Evolutionary conservation across 2,888 invertebrate species (phyloP).

Genomic region (Sturmia bella): DNA sequence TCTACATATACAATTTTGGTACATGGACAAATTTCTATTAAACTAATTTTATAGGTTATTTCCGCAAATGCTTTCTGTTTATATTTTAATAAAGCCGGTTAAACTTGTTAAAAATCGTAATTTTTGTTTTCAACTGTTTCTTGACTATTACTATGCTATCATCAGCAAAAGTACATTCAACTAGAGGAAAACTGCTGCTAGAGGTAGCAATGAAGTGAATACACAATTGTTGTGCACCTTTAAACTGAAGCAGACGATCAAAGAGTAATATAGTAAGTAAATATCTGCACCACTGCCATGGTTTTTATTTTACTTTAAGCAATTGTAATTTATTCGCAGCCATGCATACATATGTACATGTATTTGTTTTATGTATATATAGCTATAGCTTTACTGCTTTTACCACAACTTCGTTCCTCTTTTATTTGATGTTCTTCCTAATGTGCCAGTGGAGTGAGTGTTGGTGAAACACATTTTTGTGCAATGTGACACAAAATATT

Average conservation of each 20-base stretch:
- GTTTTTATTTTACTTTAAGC: conserved; percentile 35
- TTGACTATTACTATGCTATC: conserved; percentile 32
- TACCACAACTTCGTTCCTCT: conserved; percentile 17
- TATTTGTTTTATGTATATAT: not conserved
- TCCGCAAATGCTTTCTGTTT: conserved; percentile 56
- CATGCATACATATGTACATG: not conserved
- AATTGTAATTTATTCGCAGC: not conserved
- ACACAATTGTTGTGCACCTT: conserved; percentile 57
- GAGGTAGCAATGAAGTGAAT: conserved; percentile 61
- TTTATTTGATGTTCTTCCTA: conserved; percentile 36
- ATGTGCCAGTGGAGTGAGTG: conserved; percentile 36
- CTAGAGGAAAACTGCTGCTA: conserved; percentile 47
- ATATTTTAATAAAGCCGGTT: conserved; percentile 56
- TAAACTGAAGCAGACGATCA: conserved; percentile 38
- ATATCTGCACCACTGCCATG: conserved; percentile 68
- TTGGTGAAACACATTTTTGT: conserved; percentile 16
- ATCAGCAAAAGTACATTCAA: conserved; percentile 63
- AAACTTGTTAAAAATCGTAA: conserved; percentile 49
- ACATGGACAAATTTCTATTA: conserved; percentile 2
- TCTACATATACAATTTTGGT: no score
- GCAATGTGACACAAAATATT: conserved; percentile 1
- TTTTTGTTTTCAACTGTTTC: conserved; percentile 20
- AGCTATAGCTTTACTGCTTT: not conserved
- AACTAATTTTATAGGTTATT: conserved; percentile 62
- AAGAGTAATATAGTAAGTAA: conserved; percentile 22